Evolutionary conservation across 2,888 invertebrate species (phyloP).

Genomic region (Myopa testacea): DNA sequence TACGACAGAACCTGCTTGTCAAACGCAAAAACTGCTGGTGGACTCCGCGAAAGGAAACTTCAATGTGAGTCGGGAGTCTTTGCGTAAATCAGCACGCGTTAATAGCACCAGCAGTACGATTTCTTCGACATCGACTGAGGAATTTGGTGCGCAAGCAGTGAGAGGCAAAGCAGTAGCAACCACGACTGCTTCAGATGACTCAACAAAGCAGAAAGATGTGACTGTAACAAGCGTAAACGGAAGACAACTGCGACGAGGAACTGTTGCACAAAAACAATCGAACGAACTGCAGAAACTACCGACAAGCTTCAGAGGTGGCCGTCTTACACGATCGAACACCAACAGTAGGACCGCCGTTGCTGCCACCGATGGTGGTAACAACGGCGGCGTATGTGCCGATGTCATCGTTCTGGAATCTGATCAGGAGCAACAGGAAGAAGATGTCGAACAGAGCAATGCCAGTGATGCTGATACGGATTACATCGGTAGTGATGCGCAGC

Average conservation of each 20-base stretch:
- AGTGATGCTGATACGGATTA: conserved; percentile 41
- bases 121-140: conserved; percentile 65
- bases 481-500: conserved; percentile 63
- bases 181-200: conserved; percentile 43
- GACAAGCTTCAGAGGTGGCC: conserved; percentile 22
- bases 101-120: conserved; percentile 67
- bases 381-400: conserved; percentile 37
- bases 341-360: conserved; percentile 19
- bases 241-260: conserved; percentile 43
- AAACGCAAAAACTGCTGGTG: conserved; percentile 44
- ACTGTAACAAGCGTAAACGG: conserved; percentile 57
- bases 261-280: not conserved
- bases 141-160: conserved; percentile 39
- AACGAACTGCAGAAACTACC: conserved; percentile 10
- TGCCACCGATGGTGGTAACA: not conserved
- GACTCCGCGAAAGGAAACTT: conserved; percentile 45
- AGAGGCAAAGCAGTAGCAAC: not conserved
- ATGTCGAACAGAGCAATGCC: conserved; percentile 40
- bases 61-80: conserved; percentile 52
- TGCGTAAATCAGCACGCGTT: conserved; percentile 66
- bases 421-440: conserved; percentile 11
- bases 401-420: conserved; percentile 43
- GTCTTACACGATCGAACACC: conserved; percentile 42
- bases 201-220: conserved; percentile 43
- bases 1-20: conserved; percentile 39